Evolutionary conservation across 2,888 invertebrate species (phyloP), one percentile per base, ranked within the genome.

Genomic region (Cryptus viduatorius): DNA sequence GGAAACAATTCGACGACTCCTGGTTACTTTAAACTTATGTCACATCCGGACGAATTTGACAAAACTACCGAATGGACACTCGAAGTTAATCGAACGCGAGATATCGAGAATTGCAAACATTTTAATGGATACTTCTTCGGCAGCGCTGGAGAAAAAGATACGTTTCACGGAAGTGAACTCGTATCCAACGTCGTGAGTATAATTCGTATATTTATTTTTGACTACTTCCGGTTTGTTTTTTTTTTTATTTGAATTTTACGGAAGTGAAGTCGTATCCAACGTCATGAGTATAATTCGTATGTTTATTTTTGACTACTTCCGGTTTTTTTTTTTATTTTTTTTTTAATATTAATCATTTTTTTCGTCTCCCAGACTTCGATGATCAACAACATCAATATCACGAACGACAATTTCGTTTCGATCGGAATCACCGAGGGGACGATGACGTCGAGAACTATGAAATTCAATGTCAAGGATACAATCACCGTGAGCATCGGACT

Each of bases 41-140:
- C 84, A 4, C 84, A 84, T 84, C 84, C 84, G 4, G 85, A 85
- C 7, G 69, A 78, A 14, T 88, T 87, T 37, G 82, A 81, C 4
- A 56, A 87, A 10, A 81, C 82, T 31, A 82, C 87, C 4, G 86
- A 82, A 0, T 84, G 87, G 56, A 29, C 88, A 19, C 53, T 88
- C 31, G 87, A 89, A 48, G 87, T 90, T 2, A 82, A 78, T 14
- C 89, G 87, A 69, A 81, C 84, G 5, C 86, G 86, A 24, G 86
- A 90, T 31, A 80, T 90, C n/a, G 59, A 79, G 4, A 87, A 83
- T 68, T 90, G 90, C 79, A 79, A 73, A 56, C 82, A 89, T 16
- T 86, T 85, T 4, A 80, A 84, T 50, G 85, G 88, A 1, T 89
- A 89, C 37, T 89, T 86, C 71, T 89, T 89, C n/a, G 90, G 90